Evolutionary conservation across 2,113 vertebrate species (phyloP), one percentile per base, ranked within the genome.

Genomic region (Oophaga pumilio): DNA sequence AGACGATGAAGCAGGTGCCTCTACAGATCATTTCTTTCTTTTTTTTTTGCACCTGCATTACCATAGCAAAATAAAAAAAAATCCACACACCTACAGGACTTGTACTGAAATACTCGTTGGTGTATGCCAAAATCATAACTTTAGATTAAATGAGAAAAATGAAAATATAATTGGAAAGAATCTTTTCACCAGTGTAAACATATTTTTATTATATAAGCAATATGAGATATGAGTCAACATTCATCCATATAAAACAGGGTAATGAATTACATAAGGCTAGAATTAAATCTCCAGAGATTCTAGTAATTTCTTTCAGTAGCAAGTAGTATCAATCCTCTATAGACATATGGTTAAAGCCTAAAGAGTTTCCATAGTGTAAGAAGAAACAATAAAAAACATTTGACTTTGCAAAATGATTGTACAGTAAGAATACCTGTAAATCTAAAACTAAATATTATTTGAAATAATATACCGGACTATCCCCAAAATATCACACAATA

Each of bases 11-110:
- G 56, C 86, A 83, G 80, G 69, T 77, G 71, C 59, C 86, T 83
- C 57, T 33, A 56, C 57, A 76, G 57, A 76, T 56, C 53, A 62
- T 76, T 82, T 62, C 50, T 62, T 81, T 82, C 12, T 8, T 73
- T n/a, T 53, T 28, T 50, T 82, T 56, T 76, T 88, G 49, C 49
- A 84, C 87, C 87, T 88, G 81, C 15, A 24, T 53, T 84, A n/a
- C 49, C 43, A 17, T 28, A 66, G 57, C 49, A 24, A 17, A 81
- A 18, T 26, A 17, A 64, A 73, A 24, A 24, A 57, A 59, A 57
- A 80, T 50, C 13, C 26, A 59, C 24, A 10, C 8, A 49, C 73
- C 11, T 6, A 0, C 14, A 71, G 76, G 76, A 69, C 24, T 66
- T 68, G 13, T 52, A n/a, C 11, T 22, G 10, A 71, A 66, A 24